Percentiles rank a stretch among this genome's conserved stretches.
These are phyloP conservation scores for Sciurus carolinensis DNA, from an alignment of 2,797 vertebrate genomes.

Conservation along the genomic window DNA sequence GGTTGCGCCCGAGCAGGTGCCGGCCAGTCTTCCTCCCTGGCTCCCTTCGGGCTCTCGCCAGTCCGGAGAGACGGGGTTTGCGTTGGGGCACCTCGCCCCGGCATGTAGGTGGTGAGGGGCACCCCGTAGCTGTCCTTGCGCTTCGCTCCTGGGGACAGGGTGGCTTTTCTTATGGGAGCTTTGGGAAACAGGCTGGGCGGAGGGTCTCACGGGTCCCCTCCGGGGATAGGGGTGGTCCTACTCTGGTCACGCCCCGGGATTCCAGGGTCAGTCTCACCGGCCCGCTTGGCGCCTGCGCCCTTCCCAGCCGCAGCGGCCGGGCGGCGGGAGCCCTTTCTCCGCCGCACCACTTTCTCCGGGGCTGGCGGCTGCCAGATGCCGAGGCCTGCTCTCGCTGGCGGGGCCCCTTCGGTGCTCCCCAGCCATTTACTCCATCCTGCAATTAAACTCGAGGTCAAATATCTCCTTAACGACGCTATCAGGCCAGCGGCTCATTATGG, in stretches of 20 bases:
- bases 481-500: slow-evolving; percentile 82
- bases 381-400: not conserved
- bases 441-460: slow-evolving; percentile 83
- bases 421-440: slow-evolving; percentile 75
- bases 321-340: not conserved
- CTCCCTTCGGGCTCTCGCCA: slow-evolving; percentile 72
- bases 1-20: slow-evolving; percentile 86
- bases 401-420: not conserved
- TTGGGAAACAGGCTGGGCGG: not conserved
- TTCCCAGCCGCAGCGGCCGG: rapidly evolving
- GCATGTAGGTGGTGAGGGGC: slow-evolving; percentile 1
- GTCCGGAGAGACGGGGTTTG: not conserved
- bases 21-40: slow-evolving; percentile 44
- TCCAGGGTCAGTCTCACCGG: not conserved
- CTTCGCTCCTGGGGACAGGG: not conserved
- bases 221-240: not conserved
- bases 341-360: not conserved
- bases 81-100: not conserved
- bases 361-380: not conserved
- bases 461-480: slow-evolving; percentile 84
- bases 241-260: no score
- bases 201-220: rapidly evolving
- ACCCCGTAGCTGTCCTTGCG: not conserved
- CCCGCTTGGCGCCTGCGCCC: not conserved
- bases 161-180: not conserved